phyloP scores from a whole-genome alignment of 2,113 vertebrate genomes.

The Hippocampus comes region DNA sequence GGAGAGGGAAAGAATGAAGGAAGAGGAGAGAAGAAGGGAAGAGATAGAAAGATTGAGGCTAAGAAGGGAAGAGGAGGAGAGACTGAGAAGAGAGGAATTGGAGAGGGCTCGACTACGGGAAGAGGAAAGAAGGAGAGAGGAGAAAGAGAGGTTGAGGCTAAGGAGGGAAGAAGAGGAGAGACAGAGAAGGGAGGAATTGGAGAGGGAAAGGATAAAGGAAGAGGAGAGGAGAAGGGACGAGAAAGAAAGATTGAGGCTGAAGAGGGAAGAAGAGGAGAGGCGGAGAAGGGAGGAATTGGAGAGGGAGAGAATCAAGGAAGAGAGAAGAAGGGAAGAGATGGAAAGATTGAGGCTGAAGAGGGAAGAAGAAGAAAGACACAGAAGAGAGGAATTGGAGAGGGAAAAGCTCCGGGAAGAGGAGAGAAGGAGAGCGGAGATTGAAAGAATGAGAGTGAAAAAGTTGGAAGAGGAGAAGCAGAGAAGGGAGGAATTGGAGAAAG shows the following conservation, averaged over 20 bases:
- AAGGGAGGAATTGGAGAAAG: neutral
- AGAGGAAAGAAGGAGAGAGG: constrained; percentile 7
- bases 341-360: constrained; percentile 1
- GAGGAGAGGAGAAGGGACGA: too few species aligned
- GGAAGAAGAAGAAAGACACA: constrained; percentile 25
- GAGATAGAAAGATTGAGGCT: neutral
- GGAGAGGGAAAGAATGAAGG: neutral
- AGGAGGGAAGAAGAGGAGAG: neutral
- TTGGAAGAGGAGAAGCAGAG: neutral
- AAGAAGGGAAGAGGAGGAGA: neutral
- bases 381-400: constrained; percentile 19
- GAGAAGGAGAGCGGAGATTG: neutral
- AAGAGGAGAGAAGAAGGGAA: neutral
- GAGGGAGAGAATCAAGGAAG: neutral
- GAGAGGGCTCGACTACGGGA: neutral
- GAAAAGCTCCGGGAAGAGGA: neutral
- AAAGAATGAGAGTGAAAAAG: neutral
- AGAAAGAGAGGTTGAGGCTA: constrained; percentile 25
- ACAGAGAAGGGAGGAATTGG: neutral
- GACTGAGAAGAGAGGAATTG: neutral
- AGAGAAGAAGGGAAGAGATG: constrained; percentile 8
- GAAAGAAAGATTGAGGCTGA: neutral
- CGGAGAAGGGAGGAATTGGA: neutral
- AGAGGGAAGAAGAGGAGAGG: neutral
- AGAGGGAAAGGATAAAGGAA: neutral